Evolutionary conservation across 1,140 invertebrate species (phyloP).

Genomic region (Lysiphlebus fabarum): DNA sequence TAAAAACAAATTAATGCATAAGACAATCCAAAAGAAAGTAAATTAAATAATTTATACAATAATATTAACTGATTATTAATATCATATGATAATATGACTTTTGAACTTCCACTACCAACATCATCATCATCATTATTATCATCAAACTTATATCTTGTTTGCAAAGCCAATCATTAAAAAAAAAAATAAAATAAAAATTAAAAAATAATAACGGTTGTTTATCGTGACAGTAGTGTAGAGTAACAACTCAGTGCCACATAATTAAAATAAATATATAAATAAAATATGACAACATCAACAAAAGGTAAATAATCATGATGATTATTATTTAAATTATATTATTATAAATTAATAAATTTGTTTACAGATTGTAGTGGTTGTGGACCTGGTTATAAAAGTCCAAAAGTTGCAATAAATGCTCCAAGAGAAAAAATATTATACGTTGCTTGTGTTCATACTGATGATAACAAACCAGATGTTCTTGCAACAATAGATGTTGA

Average conservation of each 20-base stretch:
- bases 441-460: conserved; percentile 78
- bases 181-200: too few species aligned
- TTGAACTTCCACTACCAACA: too few species aligned
- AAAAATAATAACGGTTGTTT: too few species aligned
- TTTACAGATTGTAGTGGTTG: conserved; percentile 43
- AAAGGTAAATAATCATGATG: neutral
- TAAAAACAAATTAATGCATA: too few species aligned
- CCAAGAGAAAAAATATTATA: conserved; percentile 83
- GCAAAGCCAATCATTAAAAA: too few species aligned
- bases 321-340: neutral
- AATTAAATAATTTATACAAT: too few species aligned
- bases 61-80: too few species aligned
- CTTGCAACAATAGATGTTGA: conserved; percentile 89
- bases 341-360: conserved; percentile 1
- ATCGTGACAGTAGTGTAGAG: too few species aligned
- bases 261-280: neutral
- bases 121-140: too few species aligned
- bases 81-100: too few species aligned
- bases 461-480: conserved; percentile 76
- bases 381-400: conserved; percentile 74
- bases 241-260: neutral
- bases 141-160: too few species aligned
- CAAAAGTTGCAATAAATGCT: conserved; percentile 78
- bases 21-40: too few species aligned
- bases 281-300: neutral